Evolutionary conservation across 2,888 invertebrate genomes (phyloP).

Genomic region (Trilocha varians): DNA sequence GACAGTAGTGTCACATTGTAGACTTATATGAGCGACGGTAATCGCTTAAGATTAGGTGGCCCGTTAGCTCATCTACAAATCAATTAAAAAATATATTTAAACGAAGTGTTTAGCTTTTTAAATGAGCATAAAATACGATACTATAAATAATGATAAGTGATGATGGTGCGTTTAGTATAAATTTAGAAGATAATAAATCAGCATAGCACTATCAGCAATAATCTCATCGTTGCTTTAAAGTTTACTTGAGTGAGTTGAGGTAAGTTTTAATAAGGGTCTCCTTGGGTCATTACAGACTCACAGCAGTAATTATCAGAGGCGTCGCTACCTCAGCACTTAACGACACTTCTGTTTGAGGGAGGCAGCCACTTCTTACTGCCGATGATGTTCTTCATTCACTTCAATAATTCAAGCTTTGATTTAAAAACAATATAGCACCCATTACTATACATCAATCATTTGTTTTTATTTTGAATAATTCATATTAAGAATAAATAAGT

Average conservation of each 20-base stretch:
- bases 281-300: slow-evolving; percentile 56
- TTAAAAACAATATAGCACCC: slow-evolving; percentile 17
- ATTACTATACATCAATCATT: too few relatives aligned
- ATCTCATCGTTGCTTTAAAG: slow-evolving; percentile 58
- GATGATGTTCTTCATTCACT: slow-evolving; percentile 32
- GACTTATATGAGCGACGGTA: too few relatives aligned
- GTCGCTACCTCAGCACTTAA: slow-evolving; percentile 42
- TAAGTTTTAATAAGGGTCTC: slow-evolving; percentile 66
- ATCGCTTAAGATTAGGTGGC: too few relatives aligned
- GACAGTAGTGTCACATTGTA: too few relatives aligned
- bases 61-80: too few relatives aligned
- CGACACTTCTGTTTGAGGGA: slow-evolving; percentile 47
- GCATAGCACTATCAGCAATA: too few relatives aligned
- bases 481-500: too few relatives aligned
- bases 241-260: slow-evolving; percentile 46
- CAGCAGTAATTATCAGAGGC: slow-evolving; percentile 55
- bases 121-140: not conserved
- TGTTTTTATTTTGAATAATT: too few relatives aligned
- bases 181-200: too few relatives aligned
- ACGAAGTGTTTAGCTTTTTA: too few relatives aligned
- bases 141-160: not conserved
- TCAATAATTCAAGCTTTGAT: slow-evolving; percentile 3
- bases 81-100: too few relatives aligned
- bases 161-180: too few relatives aligned
- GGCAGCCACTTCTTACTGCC: slow-evolving; percentile 30